phyloP scores from a whole-genome alignment of 2,113 vertebrate genomes.

The Cranoglanis bouderius region DNA sequence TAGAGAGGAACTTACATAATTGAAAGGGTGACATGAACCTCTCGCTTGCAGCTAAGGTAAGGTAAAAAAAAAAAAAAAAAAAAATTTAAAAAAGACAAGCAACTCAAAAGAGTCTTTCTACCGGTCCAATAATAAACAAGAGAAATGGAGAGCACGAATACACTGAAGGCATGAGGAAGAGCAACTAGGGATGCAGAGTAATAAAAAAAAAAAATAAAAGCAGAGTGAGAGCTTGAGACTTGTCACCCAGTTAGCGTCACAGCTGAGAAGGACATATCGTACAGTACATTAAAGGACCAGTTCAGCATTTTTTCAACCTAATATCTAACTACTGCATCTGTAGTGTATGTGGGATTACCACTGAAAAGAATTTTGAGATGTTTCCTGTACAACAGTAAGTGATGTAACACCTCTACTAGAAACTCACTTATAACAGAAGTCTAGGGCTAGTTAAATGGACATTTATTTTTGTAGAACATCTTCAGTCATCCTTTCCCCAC shows the following conservation, averaged over 20 bases:
- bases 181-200: not conserved
- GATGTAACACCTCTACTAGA: not conserved
- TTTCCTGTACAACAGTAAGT: not conserved
- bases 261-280: not conserved
- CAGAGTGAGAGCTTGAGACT: not conserved
- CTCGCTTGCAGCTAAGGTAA: conserved; percentile 16
- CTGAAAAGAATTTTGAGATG: not conserved
- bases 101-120: not conserved
- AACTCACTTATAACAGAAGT: not conserved
- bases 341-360: not conserved
- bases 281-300: not conserved
- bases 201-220: not conserved
- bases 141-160: not conserved
- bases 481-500: not conserved
- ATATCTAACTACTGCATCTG: not conserved
- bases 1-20: conserved; percentile 42
- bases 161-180: not conserved
- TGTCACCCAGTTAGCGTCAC: not conserved
- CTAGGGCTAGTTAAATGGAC: not conserved
- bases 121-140: not conserved
- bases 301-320: not conserved
- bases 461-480: not conserved
- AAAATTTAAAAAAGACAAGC: not conserved
- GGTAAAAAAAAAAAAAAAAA: not conserved
- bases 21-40: conserved; percentile 36